Conservation (phyloP, 37 sponge, comb jelly and placozoan genomes). For the Haliclona indistincta region DNA sequence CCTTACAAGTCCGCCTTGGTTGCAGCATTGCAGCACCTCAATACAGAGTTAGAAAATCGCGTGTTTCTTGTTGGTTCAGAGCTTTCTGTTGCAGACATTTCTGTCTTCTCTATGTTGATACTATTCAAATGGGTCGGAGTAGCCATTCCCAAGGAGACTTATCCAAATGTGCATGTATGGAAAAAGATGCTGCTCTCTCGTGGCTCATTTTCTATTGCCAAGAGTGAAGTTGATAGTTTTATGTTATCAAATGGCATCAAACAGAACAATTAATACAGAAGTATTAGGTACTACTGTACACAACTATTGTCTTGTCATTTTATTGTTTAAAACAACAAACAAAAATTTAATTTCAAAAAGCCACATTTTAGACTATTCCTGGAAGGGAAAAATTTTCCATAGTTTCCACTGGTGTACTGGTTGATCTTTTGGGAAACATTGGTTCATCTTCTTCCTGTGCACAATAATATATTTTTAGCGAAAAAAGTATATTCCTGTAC, state of each 20-base stretch:
- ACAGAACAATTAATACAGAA: too few species aligned
- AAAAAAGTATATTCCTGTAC: too few species aligned
- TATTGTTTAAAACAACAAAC: too few species aligned
- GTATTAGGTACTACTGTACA: too few species aligned
- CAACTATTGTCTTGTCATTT: too few species aligned
- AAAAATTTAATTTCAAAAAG: too few species aligned
- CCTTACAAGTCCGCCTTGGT: neutral
- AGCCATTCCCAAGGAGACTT: neutral
- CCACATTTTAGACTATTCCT: too few species aligned
- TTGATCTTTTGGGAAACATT: too few species aligned
- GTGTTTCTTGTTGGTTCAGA: neutral
- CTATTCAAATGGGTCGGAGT: conserved; percentile 3
- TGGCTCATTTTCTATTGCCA: neutral
- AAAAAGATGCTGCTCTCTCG: neutral
- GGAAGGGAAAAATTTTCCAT: too few species aligned
- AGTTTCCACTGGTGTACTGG: too few species aligned
- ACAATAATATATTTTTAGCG: too few species aligned
- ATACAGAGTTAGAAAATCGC: neutral
- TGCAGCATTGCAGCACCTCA: neutral
- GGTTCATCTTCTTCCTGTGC: too few species aligned
- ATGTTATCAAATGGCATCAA: neutral
- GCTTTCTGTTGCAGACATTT: neutral
- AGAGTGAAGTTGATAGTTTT: neutral
- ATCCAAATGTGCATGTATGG: conserved; percentile 1
- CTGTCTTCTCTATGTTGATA: neutral